phyloP scores from a whole-genome alignment of 2,113 vertebrate genomes.

The Tachycineta bicolor region DNA sequence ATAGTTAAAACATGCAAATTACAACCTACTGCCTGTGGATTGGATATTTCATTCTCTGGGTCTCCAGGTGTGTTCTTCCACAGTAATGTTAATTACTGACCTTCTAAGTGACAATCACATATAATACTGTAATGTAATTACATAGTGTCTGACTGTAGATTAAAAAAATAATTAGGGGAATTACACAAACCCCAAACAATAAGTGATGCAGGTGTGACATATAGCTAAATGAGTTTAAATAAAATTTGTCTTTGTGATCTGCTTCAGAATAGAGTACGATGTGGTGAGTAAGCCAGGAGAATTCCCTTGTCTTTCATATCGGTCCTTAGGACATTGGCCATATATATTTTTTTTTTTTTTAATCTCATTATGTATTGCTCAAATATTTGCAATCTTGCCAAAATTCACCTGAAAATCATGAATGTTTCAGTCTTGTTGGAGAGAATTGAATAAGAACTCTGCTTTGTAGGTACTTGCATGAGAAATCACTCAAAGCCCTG shows the following conservation, averaged over 20 bases:
- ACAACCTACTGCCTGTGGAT: neutral
- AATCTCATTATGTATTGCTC: neutral
- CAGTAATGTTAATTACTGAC: neutral
- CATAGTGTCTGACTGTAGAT: neutral
- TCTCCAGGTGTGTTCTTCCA: neutral
- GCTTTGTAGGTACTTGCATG: neutral
- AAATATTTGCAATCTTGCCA: neutral
- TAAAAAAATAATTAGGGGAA: neutral
- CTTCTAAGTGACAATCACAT: neutral
- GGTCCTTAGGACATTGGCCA: neutral
- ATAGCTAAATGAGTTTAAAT: neutral
- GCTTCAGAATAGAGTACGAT: neutral
- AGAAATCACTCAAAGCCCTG: neutral
- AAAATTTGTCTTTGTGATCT: neutral
- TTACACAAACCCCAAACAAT: neutral
- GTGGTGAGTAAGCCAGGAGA: neutral
- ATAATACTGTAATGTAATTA: neutral
- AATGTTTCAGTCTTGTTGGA: neutral
- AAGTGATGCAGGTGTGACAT: neutral
- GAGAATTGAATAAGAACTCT: neutral
- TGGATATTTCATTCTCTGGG: neutral
- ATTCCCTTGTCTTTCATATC: neutral
- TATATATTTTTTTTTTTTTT: neutral
- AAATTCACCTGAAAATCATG: neutral
- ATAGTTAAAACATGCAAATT: neutral